Conservation (phyloP, 2,113 vertebrate genomes). For the Vulpes vulpes region DNA sequence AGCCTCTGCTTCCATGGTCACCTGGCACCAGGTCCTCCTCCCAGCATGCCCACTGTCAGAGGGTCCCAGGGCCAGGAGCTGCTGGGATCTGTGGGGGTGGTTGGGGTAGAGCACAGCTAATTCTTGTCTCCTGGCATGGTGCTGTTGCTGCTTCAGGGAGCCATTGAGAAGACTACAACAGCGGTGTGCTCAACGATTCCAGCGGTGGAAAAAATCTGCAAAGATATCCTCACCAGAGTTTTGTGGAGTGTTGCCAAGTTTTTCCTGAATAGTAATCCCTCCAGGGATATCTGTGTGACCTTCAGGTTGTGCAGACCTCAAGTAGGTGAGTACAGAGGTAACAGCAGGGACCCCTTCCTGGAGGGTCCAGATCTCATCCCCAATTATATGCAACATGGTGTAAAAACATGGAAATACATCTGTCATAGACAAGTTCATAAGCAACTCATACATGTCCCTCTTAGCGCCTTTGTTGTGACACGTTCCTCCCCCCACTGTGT, state of each 20-base stretch:
- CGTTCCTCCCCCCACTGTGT: no score
- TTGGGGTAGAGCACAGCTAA: background rate
- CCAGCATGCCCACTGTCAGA: background rate
- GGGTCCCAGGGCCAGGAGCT: background rate
- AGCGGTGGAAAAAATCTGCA: fast-evolving
- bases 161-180: fast-evolving
- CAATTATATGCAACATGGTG: fast-evolving
- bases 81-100: background rate
- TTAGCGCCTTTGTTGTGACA: no score
- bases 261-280: background rate
- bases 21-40: no score
- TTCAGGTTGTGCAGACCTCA: background rate
- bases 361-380: background rate
- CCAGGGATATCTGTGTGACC: background rate
- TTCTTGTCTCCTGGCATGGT: fast-evolving
- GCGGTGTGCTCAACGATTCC: background rate
- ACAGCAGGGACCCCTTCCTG: background rate
- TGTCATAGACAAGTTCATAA: no score
- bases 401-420: no score
- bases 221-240: no score
- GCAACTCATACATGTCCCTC: no score
- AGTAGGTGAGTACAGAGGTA: background rate
- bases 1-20: background rate
- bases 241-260: fast-evolving
- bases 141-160: background rate